Base-by-base conservation (phyloP, 2,113 vertebrate genomes). In the Dicrurus megarhynchus region DNA sequence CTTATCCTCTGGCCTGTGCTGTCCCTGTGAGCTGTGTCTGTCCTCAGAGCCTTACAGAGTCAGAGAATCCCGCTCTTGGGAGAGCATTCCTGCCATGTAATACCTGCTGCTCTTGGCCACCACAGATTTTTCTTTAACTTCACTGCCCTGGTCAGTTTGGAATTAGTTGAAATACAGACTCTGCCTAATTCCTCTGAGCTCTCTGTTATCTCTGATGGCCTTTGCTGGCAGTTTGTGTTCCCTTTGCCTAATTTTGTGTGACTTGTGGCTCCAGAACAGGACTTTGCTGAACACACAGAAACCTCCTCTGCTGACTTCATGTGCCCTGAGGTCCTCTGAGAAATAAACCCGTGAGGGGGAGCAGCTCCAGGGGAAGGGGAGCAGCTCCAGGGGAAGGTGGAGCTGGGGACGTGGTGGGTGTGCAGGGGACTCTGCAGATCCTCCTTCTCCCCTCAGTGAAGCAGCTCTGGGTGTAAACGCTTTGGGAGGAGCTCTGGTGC, bases 391-490 rank as follows among this genome's bases (percentile, higher is more conserved):
- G 26, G 32, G 11, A 37, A 30, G 3, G 3, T 11, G 20, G 33
- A 60, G 41, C 39, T 28, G 49, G 16, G 26, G 30, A 4, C 5
- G 1, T 11, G 2, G 7, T 1, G 4, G 7, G 15, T 33, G 57
- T 35, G 50, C 30, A 5, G 3, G 13, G 23, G 8, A 41, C 53
- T 84, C 44, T 33, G 15, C 24, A 23, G 49, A 55, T 52, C 7
- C 26, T 39, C 37, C 32, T 44, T 27, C 28, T n/a, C 53, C 33
- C n/a, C 39, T 33, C 23, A 5, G 8, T 1, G 33, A n/a, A 33
- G 20, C 78, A 33, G 53, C 59, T 64, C 41, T 22, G 22, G 0
- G 1, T 67, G 3, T 16, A 35, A 57, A 16, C 0, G 1, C 46
- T 65, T 49, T 27, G 21, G 37, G 68, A 19, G 69, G 22, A 26